A percentile compares a stretch with the other conserved stretches of the same genome.
Evolutionary conservation across 2,797 vertebrate genomes (phyloP).

Genomic region (Myotis vivesi): DNA sequence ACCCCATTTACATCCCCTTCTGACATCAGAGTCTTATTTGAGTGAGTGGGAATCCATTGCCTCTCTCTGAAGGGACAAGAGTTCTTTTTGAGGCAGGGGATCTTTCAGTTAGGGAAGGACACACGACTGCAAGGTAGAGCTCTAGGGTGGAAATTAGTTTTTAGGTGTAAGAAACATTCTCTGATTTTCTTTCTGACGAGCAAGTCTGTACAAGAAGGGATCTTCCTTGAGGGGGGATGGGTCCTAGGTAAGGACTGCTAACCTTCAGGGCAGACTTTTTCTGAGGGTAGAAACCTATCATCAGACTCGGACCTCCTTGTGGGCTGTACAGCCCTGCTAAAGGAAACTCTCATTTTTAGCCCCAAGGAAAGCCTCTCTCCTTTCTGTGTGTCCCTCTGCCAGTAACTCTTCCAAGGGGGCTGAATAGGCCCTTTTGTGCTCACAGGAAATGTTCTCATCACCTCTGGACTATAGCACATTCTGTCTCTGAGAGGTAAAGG

Average conservation of each 20-base stretch:
- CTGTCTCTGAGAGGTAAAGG: slow-evolving; percentile 41
- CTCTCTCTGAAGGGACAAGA: slow-evolving; percentile 27
- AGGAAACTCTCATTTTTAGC: slow-evolving; percentile 22
- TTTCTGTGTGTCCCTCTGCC: not conserved
- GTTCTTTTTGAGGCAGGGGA: not conserved
- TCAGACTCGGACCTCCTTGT: not conserved
- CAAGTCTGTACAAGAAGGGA: slow-evolving; percentile 42
- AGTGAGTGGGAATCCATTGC: not conserved
- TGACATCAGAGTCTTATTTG: not conserved
- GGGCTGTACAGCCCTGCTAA: not conserved
- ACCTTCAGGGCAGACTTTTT: not conserved
- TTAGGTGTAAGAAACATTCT: slow-evolving; percentile 54
- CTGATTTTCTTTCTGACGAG: slow-evolving; percentile 37
- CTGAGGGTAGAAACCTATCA: not conserved
- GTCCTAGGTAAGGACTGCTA: not conserved
- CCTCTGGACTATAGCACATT: not conserved
- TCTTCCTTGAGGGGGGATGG: not conserved
- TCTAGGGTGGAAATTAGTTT: slow-evolving; percentile 40
- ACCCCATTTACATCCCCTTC: not conserved
- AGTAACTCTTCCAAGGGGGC: not conserved
- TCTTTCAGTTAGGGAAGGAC: not conserved
- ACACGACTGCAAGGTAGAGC: not conserved
- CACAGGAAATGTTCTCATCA: slow-evolving; percentile 18
- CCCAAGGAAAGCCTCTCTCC: not conserved
- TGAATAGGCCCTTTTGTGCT: not conserved